Evolutionary conservation across 2,797 vertebrate genomes (phyloP), one percentile per base, ranked within the genome.

Genomic region (Macropus fuliginosus): DNA sequence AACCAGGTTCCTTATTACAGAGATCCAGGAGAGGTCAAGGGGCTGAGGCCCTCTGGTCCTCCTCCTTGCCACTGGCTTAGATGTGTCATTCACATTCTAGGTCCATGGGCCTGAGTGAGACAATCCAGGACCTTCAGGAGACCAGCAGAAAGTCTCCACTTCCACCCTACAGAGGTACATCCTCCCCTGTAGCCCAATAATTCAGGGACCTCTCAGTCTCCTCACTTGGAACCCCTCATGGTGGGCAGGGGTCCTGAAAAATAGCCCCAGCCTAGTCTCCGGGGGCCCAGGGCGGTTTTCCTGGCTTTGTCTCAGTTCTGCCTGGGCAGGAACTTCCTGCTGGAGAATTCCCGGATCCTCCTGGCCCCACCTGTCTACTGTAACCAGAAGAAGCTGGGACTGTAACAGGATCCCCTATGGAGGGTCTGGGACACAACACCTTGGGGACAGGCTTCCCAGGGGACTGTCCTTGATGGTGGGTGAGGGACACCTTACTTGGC

Each of bases 341-440:
- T 57, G 97, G 98, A 99, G 98, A 99, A 98, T 98, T 98, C 98
- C 98, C 98, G 98, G 98, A 99, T 98, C 98, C 96, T 97, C 92
- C 94, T 9, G 8, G 55, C 95, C 50, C 0, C 13, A 12, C 29
- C 94, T 55, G 27, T 9, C 89, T 94, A 91, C 94, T 96, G 95
- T 95, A 95, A 97, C 89, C 59, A 59, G 2, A 0, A 54, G 29
- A 50, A 66, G 6, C 91, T 50, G 87, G 92, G 56, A 94, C 31
- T 55, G 52, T 62, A 50, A 62, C 55, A 31, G 6, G 0, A 46
- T 34, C 66, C n/a, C 6, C 21, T 11, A 40, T 46, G 40, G 9
- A 87, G 24, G 74, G 74, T 87, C 74, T 87, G 74, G 24, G 74
- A 87, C 74, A 50, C 21, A 87, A 87, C 40, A 87, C 74, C 74